phyloP scores from a whole-genome alignment of 2,113 vertebrate species.

The Xenopus laevis region DNA sequence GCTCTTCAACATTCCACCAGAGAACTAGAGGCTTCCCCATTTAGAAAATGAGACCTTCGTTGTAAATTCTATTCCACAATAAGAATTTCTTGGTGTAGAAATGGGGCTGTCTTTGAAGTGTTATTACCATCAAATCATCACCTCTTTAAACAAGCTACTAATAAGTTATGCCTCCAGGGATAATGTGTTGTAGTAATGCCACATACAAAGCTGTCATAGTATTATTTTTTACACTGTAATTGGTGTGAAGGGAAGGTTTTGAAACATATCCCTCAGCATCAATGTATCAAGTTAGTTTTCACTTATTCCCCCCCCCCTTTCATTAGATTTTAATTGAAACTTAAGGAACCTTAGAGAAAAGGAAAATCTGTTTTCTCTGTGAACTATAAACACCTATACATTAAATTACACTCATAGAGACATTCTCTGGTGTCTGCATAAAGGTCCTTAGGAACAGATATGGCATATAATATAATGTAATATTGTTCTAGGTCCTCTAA shows the following conservation, averaged over 20 bases:
- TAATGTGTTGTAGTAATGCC: slow-evolving; percentile 8
- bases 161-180: slow-evolving; percentile 28
- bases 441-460: no score
- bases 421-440: no score
- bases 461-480: no score
- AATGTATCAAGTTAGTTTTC: slow-evolving; percentile 32
- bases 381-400: background rate
- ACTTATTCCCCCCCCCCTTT: slow-evolving; percentile 22
- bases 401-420: background rate
- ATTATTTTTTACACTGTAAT: slow-evolving; percentile 29
- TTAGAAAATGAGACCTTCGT: no score
- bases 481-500: no score
- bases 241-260: slow-evolving; percentile 34
- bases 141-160: slow-evolving; percentile 12
- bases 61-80: no score
- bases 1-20: no score
- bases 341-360: background rate
- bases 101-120: no score
- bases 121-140: no score
- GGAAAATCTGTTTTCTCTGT: background rate
- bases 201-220: slow-evolving; percentile 29
- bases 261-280: slow-evolving; percentile 9
- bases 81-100: no score
- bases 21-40: no score
- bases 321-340: slow-evolving; percentile 23